Evolutionary conservation across 2,888 invertebrate species (phyloP), one percentile per base, ranked within the genome.

Genomic region (Lathronympha strigana): DNA sequence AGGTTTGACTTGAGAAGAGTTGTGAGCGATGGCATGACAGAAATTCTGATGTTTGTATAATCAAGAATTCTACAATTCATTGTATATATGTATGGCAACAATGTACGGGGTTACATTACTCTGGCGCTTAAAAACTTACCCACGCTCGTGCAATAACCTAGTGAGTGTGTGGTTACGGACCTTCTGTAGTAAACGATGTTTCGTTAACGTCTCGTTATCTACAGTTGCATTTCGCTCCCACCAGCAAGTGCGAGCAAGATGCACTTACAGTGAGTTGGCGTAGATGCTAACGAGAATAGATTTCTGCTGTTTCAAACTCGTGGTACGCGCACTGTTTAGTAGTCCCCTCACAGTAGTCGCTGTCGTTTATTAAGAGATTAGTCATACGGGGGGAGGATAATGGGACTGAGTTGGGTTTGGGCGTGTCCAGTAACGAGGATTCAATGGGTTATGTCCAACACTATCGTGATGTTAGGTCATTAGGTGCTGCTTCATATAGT

Each of bases 331-430:
- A 43, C 69, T 68, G 66, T 71, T 76, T 61, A 78, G 78, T 75
- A 77, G 79, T 82, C 75, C 82, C 86, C 76, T 72, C 45, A 15
- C 49, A 63, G 57, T 81, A 79, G 79, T 72, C 45, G 19, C 49
- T 55, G 57, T 81, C 79, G 79, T 79, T 76, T 71, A 76, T 73
- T 75, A 70, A 69, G 69, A 73, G 75, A 79, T 76, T 76, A 77
- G 66, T 69, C 55, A 71, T 68, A 61, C 49, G 63, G 77, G 78
- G 78, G 76, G 73, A 70, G 60, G 62, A 66, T 66, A 69, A 62
- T 62, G 40, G 45, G 49, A 68, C 45, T 70, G 51, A 62, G 54
- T n/a, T n/a, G n/a, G 62, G 63, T 51, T 40, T 40, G 63, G 62
- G 61, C 31, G 61, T 40, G 57, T 19, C 23, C 23, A 50, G 28